Percentiles rank a stretch among this genome's conserved stretches.
Evolutionary conservation across 1,140 invertebrate genomes (phyloP).

Genomic region (Drosophila serrata): DNA sequence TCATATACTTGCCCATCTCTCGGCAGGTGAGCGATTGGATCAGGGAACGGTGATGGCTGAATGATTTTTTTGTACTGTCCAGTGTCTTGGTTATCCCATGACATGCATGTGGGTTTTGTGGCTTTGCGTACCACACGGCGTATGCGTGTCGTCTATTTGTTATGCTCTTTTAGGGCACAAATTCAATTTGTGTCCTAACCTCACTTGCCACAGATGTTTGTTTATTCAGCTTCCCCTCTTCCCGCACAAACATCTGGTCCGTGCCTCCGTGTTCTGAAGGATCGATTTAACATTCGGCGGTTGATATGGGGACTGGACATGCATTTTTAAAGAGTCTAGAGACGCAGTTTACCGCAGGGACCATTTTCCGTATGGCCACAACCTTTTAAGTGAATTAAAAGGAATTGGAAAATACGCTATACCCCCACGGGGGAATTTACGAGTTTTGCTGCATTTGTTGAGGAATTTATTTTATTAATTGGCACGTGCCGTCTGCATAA

Average conservation of each 20-base stretch:
- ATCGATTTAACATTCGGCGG: conserved; percentile 34
- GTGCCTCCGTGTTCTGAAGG: conserved; percentile 1
- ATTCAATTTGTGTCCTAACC: conserved; percentile 72
- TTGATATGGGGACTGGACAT: conserved; percentile 19
- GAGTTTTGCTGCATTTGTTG: conserved; percentile 13
- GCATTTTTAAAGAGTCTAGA: conserved; percentile 30
- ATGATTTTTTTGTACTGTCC: conserved; percentile 40
- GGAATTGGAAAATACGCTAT: conserved; percentile 5
- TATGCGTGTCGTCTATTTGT: conserved; percentile 77
- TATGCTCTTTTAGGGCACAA: conserved; percentile 75
- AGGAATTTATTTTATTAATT: conserved; percentile 40
- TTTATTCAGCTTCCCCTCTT: conserved; percentile 55
- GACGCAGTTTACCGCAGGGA: not conserved
- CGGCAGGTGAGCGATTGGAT: conserved; percentile 6
- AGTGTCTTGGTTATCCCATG: conserved; percentile 69
- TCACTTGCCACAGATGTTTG: conserved; percentile 64
- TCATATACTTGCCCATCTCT: not conserved
- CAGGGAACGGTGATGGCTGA: not conserved
- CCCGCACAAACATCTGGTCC: conserved; percentile 16
- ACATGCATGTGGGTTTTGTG: conserved; percentile 61
- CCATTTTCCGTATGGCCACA: conserved; percentile 1
- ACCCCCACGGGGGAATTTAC: conserved; percentile 18
- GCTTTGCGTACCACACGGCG: conserved; percentile 62
- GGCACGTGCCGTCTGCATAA: conserved; percentile 45
- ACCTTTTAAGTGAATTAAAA: conserved; percentile 27